Percentiles rank a stretch among this genome's conserved stretches.
These are phyloP conservation scores for Meriones psammophilus DNA, from an alignment of 2,797 vertebrate species.

Conservation along the genomic window DNA sequence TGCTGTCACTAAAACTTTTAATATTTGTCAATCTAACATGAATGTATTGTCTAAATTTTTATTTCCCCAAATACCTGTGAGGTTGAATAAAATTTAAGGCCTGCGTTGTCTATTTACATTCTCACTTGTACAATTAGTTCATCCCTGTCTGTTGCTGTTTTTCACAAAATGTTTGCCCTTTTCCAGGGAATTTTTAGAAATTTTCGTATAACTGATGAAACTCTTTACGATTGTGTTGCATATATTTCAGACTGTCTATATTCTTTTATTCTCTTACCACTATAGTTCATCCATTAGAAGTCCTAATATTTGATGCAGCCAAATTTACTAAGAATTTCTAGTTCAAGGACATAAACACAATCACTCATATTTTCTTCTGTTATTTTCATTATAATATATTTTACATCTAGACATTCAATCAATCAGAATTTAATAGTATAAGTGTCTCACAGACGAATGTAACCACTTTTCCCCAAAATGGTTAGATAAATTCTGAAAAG, in stretches of 20 bases:
- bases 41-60: constrained; percentile 43
- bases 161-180: not conserved
- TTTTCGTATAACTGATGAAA: constrained; percentile 13
- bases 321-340: constrained; percentile 26
- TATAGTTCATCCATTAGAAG: not conserved
- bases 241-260: not conserved
- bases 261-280: not conserved
- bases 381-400: constrained; percentile 43
- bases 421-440: constrained; percentile 48
- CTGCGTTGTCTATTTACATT: not conserved
- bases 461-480: constrained; percentile 53
- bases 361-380: constrained; percentile 47
- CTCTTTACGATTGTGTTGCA: not conserved
- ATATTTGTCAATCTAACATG: constrained; percentile 13
- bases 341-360: constrained; percentile 33
- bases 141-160: constrained; percentile 36
- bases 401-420: constrained; percentile 52
- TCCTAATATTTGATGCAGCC: not conserved
- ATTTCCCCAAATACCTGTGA: constrained; percentile 29
- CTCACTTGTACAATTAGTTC: not conserved
- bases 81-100: not conserved
- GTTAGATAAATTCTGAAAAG: constrained; percentile 55
- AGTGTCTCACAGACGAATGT: constrained; percentile 23
- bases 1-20: constrained; percentile 7
- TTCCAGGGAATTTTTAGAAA: constrained; percentile 27